These are phyloP conservation scores for Limulus polyphemus DNA, from an alignment of 2,888 invertebrate genomes.

Conservation along the genomic window DNA sequence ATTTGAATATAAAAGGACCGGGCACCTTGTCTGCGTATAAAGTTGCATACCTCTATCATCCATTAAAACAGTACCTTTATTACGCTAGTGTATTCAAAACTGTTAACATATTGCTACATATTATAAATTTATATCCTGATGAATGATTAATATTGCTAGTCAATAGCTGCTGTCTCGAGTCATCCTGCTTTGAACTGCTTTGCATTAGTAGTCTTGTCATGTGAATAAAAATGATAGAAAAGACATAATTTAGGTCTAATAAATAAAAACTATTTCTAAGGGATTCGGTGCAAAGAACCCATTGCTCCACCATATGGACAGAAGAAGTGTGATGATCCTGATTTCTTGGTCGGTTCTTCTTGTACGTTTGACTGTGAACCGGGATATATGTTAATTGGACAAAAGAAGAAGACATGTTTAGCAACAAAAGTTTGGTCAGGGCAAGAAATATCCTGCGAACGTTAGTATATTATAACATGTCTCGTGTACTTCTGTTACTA, in stretches of 20 bases:
- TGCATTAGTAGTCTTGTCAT: not conserved
- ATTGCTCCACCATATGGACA: not conserved
- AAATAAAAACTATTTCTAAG: constrained; percentile 2
- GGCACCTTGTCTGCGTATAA: no score
- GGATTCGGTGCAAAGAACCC: constrained; percentile 2
- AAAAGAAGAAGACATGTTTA: constrained; percentile 6
- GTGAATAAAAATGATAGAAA: not conserved
- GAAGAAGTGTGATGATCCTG: constrained; percentile 1
- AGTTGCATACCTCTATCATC: no score
- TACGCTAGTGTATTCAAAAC: no score
- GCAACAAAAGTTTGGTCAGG: constrained; percentile 9
- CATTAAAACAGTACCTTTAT: no score
- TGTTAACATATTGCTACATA: no score
- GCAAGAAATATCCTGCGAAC: constrained; percentile 3
- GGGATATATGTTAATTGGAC: constrained; percentile 11
- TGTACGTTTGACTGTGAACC: constrained; percentile 7
- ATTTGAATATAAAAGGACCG: no score
- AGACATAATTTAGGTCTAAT: no score
- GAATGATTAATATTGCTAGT: no score
- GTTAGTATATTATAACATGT: constrained; percentile 4
- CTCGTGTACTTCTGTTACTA: no score
- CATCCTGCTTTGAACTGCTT: no score
- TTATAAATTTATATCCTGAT: no score
- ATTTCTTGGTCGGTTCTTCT: constrained; percentile 3
- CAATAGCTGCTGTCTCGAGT: no score